These are phyloP conservation scores for Ormyrus nitidulus DNA, from an alignment of 2,888 invertebrate genomes.

Conservation along the genomic window DNA sequence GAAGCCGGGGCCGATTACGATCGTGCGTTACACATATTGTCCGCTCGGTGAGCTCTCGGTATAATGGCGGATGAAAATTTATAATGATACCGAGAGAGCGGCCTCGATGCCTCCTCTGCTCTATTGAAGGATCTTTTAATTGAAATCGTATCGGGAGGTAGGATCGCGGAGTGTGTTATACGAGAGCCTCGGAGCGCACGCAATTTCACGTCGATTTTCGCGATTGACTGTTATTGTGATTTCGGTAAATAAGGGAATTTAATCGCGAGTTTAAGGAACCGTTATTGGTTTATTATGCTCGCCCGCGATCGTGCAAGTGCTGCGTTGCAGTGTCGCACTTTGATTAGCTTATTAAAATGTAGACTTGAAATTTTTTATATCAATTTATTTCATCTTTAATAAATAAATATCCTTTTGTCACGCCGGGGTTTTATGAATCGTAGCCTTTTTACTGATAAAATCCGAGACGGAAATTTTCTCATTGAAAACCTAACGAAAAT, in stretches of 20 bases:
- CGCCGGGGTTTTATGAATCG: too few species aligned
- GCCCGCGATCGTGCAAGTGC: too few species aligned
- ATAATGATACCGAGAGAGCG: slow-evolving; percentile 19
- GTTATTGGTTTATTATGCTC: background rate
- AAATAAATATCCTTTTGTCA: too few species aligned
- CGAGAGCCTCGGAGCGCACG: background rate
- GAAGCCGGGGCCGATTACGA: slow-evolving; percentile 40
- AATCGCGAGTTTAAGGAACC: background rate
- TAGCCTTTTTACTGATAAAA: too few species aligned
- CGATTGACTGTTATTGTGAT: background rate
- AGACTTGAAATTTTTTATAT: too few species aligned
- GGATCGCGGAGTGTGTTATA: background rate
- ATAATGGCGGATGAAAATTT: slow-evolving; percentile 43
- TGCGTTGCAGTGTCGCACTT: too few species aligned
- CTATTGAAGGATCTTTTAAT: slow-evolving; percentile 39
- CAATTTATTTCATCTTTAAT: too few species aligned
- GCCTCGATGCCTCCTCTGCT: background rate
- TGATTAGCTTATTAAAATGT: too few species aligned
- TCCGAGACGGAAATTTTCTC: too few species aligned
- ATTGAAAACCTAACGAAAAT: too few species aligned
- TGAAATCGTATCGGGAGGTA: slow-evolving; percentile 37
- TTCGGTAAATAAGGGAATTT: background rate
- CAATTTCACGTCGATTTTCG: background rate
- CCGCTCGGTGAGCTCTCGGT: background rate
- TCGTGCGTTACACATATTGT: background rate